Evolutionary conservation across 1,140 invertebrate species (phyloP).

Genomic region (Adelges cooleyi): DNA sequence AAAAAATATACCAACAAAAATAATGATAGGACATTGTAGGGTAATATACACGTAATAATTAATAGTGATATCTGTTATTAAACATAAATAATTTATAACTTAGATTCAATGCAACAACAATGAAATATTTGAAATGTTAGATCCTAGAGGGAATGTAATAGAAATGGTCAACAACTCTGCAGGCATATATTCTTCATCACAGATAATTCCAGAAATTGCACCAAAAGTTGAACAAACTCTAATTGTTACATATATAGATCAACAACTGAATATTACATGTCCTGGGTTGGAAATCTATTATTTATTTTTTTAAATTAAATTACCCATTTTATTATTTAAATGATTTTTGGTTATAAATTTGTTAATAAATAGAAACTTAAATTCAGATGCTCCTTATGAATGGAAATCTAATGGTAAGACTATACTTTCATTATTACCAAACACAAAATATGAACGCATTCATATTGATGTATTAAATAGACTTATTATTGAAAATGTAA

Average conservation of each 20-base stretch:
- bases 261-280: slow-evolving; percentile 41
- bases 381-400: slow-evolving; percentile 22
- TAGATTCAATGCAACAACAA: slow-evolving; percentile 42
- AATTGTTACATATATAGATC: slow-evolving; percentile 39
- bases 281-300: slow-evolving; percentile 40
- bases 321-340: no score
- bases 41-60: slow-evolving; percentile 35
- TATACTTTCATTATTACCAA: slow-evolving; percentile 28
- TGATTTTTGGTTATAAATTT: no score
- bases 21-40: slow-evolving; percentile 47
- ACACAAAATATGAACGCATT: slow-evolving; percentile 39
- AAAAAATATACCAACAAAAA: slow-evolving; percentile 43
- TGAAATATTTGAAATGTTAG: slow-evolving; percentile 43
- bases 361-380: slow-evolving; percentile 31
- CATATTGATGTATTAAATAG: slow-evolving; percentile 40
- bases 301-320: no score
- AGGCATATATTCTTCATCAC: slow-evolving; percentile 45
- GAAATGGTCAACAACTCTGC: slow-evolving; percentile 50
- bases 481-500: slow-evolving; percentile 41
- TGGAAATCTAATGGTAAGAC: neutral
- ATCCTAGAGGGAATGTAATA: slow-evolving; percentile 42
- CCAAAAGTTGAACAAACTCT: slow-evolving; percentile 39
- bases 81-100: slow-evolving; percentile 20
- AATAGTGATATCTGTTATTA: neutral
- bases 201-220: slow-evolving; percentile 41